phyloP scores from a whole-genome alignment of 2,888 invertebrate species.

The Phlogophora meticulosa region DNA sequence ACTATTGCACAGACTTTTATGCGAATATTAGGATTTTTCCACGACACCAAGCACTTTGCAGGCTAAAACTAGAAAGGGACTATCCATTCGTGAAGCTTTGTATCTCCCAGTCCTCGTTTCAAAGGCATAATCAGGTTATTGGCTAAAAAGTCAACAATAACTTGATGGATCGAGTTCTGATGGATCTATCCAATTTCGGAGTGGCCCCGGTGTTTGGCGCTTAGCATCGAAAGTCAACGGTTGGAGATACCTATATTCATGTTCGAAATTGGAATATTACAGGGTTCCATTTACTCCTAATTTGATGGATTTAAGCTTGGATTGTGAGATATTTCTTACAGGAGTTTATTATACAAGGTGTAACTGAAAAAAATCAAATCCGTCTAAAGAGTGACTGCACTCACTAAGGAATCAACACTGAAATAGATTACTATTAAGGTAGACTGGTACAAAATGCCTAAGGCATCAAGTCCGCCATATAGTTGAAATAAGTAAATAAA shows the following conservation, averaged over 20 bases:
- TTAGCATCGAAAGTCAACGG: constrained; percentile 25
- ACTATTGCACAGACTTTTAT: not conserved
- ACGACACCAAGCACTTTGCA: constrained; percentile 7
- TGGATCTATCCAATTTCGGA: constrained; percentile 61
- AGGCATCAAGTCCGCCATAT: too few species aligned
- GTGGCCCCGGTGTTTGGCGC: constrained; percentile 26
- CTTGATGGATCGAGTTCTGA: constrained; percentile 58
- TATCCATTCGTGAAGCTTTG: constrained; percentile 41
- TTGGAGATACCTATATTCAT: constrained; percentile 4
- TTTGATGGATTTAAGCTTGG: not conserved
- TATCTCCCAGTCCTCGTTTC: constrained; percentile 31
- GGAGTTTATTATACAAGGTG: not conserved
- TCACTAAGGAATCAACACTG: too few species aligned
- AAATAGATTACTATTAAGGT: too few species aligned
- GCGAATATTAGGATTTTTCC: constrained; percentile 4
- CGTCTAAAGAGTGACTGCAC: too few species aligned
- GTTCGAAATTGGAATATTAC: constrained; percentile 8
- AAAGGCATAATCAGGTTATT: constrained; percentile 51
- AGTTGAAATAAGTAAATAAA: too few species aligned
- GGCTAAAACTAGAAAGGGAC: constrained; percentile 17
- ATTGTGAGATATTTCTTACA: not conserved
- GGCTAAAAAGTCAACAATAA: constrained; percentile 60
- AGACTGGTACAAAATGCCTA: too few species aligned
- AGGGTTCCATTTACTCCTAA: not conserved
- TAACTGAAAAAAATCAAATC: not conserved